A percentile compares a stretch with the other conserved stretches of the same genome.
Evolutionary conservation across 2,888 invertebrate genomes (phyloP).

Genomic region (Orthosia incerta): DNA sequence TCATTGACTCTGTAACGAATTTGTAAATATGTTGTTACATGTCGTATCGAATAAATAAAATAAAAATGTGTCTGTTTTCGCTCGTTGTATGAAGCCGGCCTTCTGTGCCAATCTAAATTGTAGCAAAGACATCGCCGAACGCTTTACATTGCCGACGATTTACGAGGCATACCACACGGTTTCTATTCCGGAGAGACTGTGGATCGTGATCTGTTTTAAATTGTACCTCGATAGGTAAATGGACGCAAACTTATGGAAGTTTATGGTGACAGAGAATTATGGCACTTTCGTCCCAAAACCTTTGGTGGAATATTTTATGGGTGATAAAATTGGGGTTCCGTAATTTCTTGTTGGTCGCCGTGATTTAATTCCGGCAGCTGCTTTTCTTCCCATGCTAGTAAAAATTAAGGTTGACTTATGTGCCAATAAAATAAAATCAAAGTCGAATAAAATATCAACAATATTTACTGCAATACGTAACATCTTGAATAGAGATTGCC

Average conservation of each 20-base stretch:
- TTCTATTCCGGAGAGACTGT: conserved; percentile 48
- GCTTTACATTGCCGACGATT: conserved; percentile 58
- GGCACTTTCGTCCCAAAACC: conserved; percentile 47
- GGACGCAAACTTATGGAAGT: conserved; percentile 50
- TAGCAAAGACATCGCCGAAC: conserved; percentile 1
- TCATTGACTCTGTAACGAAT: no score
- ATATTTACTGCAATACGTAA: neutral
- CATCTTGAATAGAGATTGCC: neutral
- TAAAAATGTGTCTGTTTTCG: neutral
- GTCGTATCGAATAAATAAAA: no score
- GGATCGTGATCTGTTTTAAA: conserved; percentile 68
- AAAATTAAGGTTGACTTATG: neutral
- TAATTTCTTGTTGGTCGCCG: conserved; percentile 8
- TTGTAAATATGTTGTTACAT: no score
- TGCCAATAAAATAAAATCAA: neutral
- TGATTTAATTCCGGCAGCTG: conserved; percentile 30
- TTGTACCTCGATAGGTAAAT: conserved; percentile 57
- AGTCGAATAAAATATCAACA: neutral
- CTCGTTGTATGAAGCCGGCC: neutral
- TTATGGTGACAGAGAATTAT: conserved; percentile 61
- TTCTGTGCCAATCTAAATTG: conserved; percentile 1
- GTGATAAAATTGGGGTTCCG: conserved; percentile 24
- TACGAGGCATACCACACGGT: conserved; percentile 47
- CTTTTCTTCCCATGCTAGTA: neutral
- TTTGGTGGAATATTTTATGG: conserved; percentile 43